Base-by-base conservation (phyloP, 2,113 vertebrate species). In the Dipodomys merriami region DNA sequence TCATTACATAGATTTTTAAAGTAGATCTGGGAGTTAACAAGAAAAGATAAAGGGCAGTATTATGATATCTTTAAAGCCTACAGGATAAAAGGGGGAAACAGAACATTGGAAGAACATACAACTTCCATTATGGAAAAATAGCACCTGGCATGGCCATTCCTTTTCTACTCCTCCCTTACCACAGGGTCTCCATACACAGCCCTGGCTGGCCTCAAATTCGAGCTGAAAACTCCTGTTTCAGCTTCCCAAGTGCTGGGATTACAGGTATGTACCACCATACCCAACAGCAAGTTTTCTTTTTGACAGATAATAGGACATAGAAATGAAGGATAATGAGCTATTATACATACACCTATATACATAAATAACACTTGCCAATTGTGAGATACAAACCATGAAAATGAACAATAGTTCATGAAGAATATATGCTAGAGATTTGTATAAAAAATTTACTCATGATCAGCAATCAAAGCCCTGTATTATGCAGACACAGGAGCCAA, bases 101-200 rank as follows among this genome's bases (percentile, higher is more conserved):
- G 35, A 88, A 79, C 44, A 46, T 0, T 13, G 49, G 29, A 83
- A 79, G 53, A 16, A 33, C 27, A 83, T 29, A 39, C 91, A 29
- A 39, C 79, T 82, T 92, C 87, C 53, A 76, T 62, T 74, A 83
- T 60, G 27, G 62, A 76, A 80, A 83, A 76, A 53, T 57, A 57
- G 9, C 53, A 57, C 13, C 11, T 57, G 12, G 53, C 12, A 30
- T 30, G 12, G 29, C 29, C 29, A 23, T 22, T 46, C 23, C 22
- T 44, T 16, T 33, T 12, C 18, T 44, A 57, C 53, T 23, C 30
- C 49, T 39, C 39, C 6, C 33, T 62, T 12, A 18, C 25, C 69
- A 39, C 23, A 25, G 39, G 9, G 5, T 15, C 84, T 64, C 62
- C 16, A 23, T 44, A 74, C 8, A 10, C 39, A 74, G 9, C 57